Evolutionary conservation across 1,140 invertebrate species (phyloP), one percentile per base, ranked within the genome.

Genomic region (Diachasma alloeum): DNA sequence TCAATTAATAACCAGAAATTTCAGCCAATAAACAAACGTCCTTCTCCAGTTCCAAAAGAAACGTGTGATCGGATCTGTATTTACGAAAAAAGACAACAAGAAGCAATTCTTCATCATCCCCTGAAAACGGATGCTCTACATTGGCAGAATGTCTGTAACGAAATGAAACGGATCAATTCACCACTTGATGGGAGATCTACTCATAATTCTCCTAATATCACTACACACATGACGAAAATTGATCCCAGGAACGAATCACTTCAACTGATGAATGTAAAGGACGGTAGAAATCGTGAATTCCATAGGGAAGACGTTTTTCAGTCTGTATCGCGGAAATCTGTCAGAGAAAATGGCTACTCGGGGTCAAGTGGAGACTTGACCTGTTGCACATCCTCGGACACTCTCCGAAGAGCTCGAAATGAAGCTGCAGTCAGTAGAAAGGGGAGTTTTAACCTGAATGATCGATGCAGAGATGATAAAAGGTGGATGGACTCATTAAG

Each of bases 401-500:
- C 83, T 0, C 72, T 86, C 5, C 82, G 86, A 53, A 81, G 81
- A 9, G 74, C 72, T 13, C 84, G 82, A 53, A 86, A 82, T 74
- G 81, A 86, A 19, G 78, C 75, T 11, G 78, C 78, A 0, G 74
- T 87, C 8, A 83, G 68, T 72, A 83, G 87, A 11, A 87, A 88
- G 69, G 86, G 82, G 15, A 88, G 87, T 73, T 88, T 88, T 63
- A 87, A 88, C 75, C 39, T 87, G 4, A 80, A 81, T 10, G 82
- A 79, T 79, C 81, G 80, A 4, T 53, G 79, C 39, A 22, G 72
- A 36, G 82, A 87, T 8, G 90, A 91, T 42, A 89, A 90, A 78
- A 81, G 78, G 37, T 56, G 91, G 90, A 87, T 91, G 4, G 90
- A 91, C 77, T 91, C 91, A 5, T 83, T 92, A 19, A 87, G 89